Base-by-base conservation (phyloP, 2,888 invertebrate species). In the Acheta domesticus region DNA sequence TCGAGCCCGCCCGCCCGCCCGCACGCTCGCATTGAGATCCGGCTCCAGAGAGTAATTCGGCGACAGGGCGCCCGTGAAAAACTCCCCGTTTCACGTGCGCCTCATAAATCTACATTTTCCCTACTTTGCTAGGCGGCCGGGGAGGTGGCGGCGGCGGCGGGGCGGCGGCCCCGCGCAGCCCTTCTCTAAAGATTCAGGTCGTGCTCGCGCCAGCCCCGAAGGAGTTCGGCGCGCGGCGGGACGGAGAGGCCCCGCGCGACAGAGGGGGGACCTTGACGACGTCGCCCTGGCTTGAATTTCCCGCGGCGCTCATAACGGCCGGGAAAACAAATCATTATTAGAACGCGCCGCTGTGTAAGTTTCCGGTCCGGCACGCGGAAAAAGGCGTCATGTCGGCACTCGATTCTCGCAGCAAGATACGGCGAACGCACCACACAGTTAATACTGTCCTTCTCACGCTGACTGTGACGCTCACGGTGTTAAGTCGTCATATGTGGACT, bases 21-120 rank as follows among this genome's bases (percentile, higher is more conserved):
- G 62, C 62, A 19, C 62, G 62, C 62, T 12, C 62, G 62, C 62
- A n/a, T n/a, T 62, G 16, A 62, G 62, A 62, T 14, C 62, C 62
- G 62, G 62, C 62, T 62, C 62, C 62, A 62, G 62, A 62, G 62
- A 62, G 62, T 62, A 62, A 62, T 62, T 62, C 62, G n/a, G 62
- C 62, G 62, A 62, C 62, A 62, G 62, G 62, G 36, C 62, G 16
- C n/a, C 62, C 62, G 62, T 62, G 62, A 62, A 62, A 62, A 62
- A 62, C 62, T 12, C 62, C 62, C 62, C n/a, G n/a, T 62, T 62
- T 62, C 62, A 62, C 62, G 62, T 62, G 62, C 62, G 62, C 62
- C 62, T 62, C 62, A 62, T 62, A 62, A 19, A 62, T 62, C 62
- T 62, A 62, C 62, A 62, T 62, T 62, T 62, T 62, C 62, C 62